These are phyloP conservation scores for Hemicentrotus pulcherrimus DNA, from an alignment of 35 echinoderm and acorn worm genomes.

Conservation along the genomic window DNA sequence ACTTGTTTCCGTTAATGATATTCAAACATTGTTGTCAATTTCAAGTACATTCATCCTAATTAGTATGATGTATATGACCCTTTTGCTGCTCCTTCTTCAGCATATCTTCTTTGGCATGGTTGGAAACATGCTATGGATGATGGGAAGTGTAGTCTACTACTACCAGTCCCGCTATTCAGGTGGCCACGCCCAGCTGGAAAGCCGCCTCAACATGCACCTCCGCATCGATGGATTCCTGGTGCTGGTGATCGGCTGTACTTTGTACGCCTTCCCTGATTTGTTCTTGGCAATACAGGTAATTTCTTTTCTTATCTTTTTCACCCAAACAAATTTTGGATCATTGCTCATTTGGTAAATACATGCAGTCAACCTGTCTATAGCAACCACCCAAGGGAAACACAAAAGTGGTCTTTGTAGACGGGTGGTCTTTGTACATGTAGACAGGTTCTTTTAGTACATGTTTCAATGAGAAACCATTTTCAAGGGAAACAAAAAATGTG, in stretches of 20 bases:
- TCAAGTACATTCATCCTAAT: too few species aligned
- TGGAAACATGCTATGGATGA: slow-evolving; percentile 32
- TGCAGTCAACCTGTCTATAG: too few species aligned
- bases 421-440: too few species aligned
- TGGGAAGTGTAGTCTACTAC: slow-evolving; percentile 55
- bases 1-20: too few species aligned
- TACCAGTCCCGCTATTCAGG: slow-evolving; percentile 54
- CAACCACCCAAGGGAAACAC: too few species aligned
- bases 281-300: slow-evolving; percentile 51
- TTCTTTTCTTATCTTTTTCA: not conserved
- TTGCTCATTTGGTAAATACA: too few species aligned
- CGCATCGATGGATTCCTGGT: slow-evolving; percentile 56
- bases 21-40: too few species aligned
- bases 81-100: not conserved
- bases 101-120: slow-evolving; percentile 42
- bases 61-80: too few species aligned
- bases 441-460: too few species aligned
- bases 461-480: too few species aligned
- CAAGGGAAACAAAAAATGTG: too few species aligned
- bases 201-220: slow-evolving; percentile 67
- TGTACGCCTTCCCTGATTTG: slow-evolving; percentile 45
- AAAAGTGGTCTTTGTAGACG: too few species aligned
- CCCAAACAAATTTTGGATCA: not conserved
- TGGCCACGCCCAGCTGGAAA: slow-evolving; percentile 74
- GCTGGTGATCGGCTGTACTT: slow-evolving; percentile 47